Conservation (phyloP, 2,888 invertebrate genomes). For the Drosophila koepferae region DNA sequence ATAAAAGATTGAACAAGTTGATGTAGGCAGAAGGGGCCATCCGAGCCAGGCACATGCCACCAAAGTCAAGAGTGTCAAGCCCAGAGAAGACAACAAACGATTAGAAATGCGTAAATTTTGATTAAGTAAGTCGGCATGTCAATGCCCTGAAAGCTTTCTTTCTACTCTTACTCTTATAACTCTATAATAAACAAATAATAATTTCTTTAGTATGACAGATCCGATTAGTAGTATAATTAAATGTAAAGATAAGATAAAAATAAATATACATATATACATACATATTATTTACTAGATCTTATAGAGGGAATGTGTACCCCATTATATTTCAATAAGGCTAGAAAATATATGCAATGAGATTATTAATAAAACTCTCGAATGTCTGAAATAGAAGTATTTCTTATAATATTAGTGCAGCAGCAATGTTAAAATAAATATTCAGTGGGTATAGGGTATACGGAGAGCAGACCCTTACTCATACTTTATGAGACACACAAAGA, state of each 20-base stretch:
- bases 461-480: neutral
- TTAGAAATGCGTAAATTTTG: neutral
- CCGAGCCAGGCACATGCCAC: constrained; percentile 7
- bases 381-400: too few relatives aligned
- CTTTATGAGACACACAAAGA: constrained; percentile 43
- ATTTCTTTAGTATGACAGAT: too few relatives aligned
- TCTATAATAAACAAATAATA: too few relatives aligned
- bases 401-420: neutral
- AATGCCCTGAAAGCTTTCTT: neutral
- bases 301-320: too few relatives aligned
- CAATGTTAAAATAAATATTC: neutral
- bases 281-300: neutral
- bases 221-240: too few relatives aligned
- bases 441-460: neutral
- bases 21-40: constrained; percentile 47
- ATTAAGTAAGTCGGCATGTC: neutral
- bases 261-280: neutral
- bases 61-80: constrained; percentile 68
- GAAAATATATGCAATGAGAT: too few relatives aligned
- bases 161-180: too few relatives aligned
- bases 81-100: constrained; percentile 25
- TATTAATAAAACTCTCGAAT: too few relatives aligned
- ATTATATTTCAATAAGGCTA: too few relatives aligned
- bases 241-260: neutral
- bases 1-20: constrained; percentile 76